Conservation (phyloP, 2,797 vertebrate genomes). For the Alectoris magna region DNA sequence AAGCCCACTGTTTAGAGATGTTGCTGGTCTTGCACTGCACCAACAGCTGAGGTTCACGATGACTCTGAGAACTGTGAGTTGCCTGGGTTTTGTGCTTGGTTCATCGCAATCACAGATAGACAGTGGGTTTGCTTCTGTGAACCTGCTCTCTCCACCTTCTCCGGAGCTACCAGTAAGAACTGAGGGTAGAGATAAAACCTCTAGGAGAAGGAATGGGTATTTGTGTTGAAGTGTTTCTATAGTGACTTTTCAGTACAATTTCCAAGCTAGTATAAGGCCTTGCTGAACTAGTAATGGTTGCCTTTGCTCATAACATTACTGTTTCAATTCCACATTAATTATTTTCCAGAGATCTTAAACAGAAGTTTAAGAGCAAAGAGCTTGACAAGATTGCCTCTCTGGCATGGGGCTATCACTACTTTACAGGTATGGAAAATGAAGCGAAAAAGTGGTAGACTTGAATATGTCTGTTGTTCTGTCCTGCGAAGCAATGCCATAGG, state of each 20-base stretch:
- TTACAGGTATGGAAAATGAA: not conserved
- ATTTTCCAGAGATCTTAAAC: not conserved
- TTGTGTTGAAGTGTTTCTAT: not conserved
- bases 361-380: not conserved
- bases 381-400: not conserved
- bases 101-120: not conserved
- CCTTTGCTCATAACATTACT: not conserved
- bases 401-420: not conserved
- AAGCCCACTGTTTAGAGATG: not conserved
- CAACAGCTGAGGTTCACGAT: not conserved
- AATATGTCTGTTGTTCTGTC: not conserved
- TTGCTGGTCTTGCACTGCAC: not conserved
- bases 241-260: not conserved
- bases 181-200: not conserved
- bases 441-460: not conserved
- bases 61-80: not conserved
- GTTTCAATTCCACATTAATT: not conserved
- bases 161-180: not conserved
- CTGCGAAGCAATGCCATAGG: not conserved
- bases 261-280: not conserved
- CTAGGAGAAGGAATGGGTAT: not conserved
- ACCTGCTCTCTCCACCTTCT: not conserved
- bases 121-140: not conserved
- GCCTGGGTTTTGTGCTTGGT: not conserved
- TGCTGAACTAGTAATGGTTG: not conserved